These are phyloP conservation scores for Strix uralensis DNA, from an alignment of 2,113 vertebrate species.

Conservation along the genomic window DNA sequence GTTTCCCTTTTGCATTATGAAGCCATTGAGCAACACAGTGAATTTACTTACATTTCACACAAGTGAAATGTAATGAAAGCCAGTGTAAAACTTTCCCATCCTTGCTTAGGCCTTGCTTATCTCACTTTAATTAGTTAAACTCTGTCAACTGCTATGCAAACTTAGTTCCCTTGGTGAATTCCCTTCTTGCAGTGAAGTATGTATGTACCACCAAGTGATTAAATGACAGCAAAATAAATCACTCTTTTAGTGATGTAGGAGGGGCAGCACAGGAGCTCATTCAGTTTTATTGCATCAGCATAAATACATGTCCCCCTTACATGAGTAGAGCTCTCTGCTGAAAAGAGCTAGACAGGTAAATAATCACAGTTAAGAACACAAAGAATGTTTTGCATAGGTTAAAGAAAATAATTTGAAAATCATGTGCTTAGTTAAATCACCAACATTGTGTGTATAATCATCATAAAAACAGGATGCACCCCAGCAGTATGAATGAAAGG, in stretches of 20 bases:
- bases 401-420: not conserved
- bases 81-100: not conserved
- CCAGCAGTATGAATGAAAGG: not conserved
- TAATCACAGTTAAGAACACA: not conserved
- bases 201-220: not conserved
- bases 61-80: not conserved
- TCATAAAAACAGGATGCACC: not conserved
- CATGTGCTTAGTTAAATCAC: not conserved
- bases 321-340: not conserved
- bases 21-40: not conserved
- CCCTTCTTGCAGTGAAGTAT: not conserved
- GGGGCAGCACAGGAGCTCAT: not conserved
- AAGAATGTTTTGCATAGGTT: not conserved
- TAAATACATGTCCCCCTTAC: not conserved
- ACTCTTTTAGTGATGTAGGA: not conserved
- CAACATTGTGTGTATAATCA: not conserved
- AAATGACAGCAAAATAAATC: not conserved
- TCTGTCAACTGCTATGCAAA: not conserved
- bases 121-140: not conserved
- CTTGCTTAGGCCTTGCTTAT: not conserved
- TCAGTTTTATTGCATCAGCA: not conserved
- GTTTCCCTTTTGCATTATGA: not conserved
- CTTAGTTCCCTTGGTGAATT: not conserved
- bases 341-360: not conserved
- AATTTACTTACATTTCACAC: not conserved